Evolutionary conservation across 1,140 invertebrate species (phyloP), one percentile per base, ranked within the genome.

Genomic region (Macrostomum lignano): DNA sequence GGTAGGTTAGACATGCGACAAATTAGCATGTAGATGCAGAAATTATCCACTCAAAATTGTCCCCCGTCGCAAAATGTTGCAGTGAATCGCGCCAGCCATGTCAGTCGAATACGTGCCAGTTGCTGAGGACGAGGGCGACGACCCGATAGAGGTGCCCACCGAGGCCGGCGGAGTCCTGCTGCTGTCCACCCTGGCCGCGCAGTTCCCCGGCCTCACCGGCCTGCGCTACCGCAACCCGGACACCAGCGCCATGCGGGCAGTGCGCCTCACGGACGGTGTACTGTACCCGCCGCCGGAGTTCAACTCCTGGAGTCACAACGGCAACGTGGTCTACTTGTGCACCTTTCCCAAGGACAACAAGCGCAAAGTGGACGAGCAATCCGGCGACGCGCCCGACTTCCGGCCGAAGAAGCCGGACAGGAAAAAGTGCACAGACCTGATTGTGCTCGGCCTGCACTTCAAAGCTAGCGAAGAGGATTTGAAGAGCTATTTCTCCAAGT

Each of bases 401-500:
- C n/a, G n/a, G 49, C 43, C 2, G 49, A 58, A 45, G 38, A 79
- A 76, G 25, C 50, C 25, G 44, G 51, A 24, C 75, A 77, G 48
- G 65, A 75, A 41, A 72, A 81, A 37, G 44, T 88, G 82, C 61
- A 84, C 79, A 41, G 84, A 94, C 61, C 67, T 94, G 40, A 91
- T 94, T 55, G 81, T 94, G 1, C 65, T 94, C 38, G 48, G 54
- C 23, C 39, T 60, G 28, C 58, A 60, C 11, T 64, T 54, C 48
- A 60, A 60, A 38, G 52, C 52, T 28, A 55, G 46, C 23, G 58
- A 63, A 38, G 54, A 61, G 7, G 52, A 58, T 33, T 44, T 65
- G 10, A 43, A 46, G 34, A 49, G 49, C 25, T 63, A 64, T 44
- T 64, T 64, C 41, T 48, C 52, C 26, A 47, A 60, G 40, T 64